Conservation (phyloP, 2,888 invertebrate species). For the Sesia bembeciformis region DNA sequence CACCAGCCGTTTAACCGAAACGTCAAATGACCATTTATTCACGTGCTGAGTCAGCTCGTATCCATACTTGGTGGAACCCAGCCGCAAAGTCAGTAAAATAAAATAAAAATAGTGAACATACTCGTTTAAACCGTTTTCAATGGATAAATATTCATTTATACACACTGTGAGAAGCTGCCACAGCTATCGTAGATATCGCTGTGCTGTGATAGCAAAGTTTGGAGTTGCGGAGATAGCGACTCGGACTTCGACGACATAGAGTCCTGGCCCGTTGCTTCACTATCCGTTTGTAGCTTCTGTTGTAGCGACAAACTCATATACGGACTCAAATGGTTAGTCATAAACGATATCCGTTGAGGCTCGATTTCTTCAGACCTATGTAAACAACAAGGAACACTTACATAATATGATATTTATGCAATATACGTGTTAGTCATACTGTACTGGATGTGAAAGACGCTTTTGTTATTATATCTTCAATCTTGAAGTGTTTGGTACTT, state of each 20-base stretch:
- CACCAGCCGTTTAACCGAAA: too few relatives aligned
- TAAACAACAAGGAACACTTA: not conserved
- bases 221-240: slow-evolving; percentile 11
- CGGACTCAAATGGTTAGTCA: slow-evolving; percentile 38
- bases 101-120: too few relatives aligned
- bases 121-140: too few relatives aligned
- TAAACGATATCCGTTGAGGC: slow-evolving; percentile 46
- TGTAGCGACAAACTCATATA: slow-evolving; percentile 22
- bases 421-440: too few relatives aligned
- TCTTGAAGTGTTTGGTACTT: too few relatives aligned
- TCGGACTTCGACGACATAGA: not conserved
- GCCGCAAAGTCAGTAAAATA: too few relatives aligned
- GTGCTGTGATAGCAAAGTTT: slow-evolving; percentile 23
- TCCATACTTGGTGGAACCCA: too few relatives aligned
- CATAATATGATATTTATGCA: not conserved
- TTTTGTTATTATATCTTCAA: too few relatives aligned
- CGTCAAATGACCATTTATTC: too few relatives aligned
- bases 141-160: not conserved
- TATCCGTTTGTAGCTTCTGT: not conserved
- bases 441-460: too few relatives aligned
- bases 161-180: slow-evolving; percentile 5
- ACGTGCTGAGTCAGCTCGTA: too few relatives aligned
- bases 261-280: not conserved
- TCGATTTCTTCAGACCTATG: slow-evolving; percentile 28
- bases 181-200: slow-evolving; percentile 24